phyloP scores from a whole-genome alignment of 2,113 vertebrate species.

The Pteropus alecto region DNA sequence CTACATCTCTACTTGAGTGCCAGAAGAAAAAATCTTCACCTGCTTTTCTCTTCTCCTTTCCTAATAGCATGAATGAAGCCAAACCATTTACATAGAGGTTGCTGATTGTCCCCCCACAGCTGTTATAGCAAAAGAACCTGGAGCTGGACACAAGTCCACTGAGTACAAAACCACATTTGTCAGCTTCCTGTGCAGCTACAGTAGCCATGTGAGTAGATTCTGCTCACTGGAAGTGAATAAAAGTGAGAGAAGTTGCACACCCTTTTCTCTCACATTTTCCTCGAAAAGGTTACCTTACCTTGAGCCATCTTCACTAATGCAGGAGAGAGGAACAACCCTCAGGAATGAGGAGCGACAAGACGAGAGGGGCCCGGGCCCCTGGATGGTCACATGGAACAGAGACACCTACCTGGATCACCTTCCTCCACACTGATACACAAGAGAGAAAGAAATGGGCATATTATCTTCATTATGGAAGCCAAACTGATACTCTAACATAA shows the following conservation, averaged over 20 bases:
- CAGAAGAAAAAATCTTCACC: neutral
- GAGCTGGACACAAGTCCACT: neutral
- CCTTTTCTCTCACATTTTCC: neutral
- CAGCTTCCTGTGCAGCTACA: neutral
- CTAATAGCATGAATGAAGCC: neutral
- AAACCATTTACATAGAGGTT: neutral
- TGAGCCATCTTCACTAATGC: neutral
- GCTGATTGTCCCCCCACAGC: neutral
- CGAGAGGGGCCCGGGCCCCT: neutral
- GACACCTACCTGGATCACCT: too few relatives aligned
- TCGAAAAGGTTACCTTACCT: neutral
- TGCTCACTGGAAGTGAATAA: neutral
- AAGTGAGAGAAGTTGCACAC: neutral
- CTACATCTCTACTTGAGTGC: neutral
- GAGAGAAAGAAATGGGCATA: neutral
- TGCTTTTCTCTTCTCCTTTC: neutral
- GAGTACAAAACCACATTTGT: neutral
- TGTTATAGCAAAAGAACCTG: neutral
- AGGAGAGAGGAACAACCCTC: neutral
- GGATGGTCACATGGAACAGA: neutral
- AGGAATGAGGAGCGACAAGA: neutral
- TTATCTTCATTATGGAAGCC: neutral
- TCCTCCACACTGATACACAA: neutral
- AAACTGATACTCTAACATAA: neutral
- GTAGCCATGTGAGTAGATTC: neutral